Evolutionary conservation across 1,140 invertebrate species (phyloP), one percentile per base, ranked within the genome.

Genomic region (Drosophila sucinea): DNA sequence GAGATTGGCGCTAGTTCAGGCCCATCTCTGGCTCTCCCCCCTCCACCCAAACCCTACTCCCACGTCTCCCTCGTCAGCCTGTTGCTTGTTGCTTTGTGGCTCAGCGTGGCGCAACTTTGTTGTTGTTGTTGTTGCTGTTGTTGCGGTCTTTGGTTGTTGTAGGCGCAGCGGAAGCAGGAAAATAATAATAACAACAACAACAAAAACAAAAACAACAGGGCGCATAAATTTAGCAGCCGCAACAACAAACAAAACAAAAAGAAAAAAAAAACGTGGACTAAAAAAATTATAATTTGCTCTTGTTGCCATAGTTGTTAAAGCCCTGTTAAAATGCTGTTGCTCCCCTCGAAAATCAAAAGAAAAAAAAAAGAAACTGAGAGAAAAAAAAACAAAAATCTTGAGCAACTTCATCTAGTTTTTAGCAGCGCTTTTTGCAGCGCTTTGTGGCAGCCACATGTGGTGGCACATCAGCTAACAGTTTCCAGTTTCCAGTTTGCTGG

Each of bases 101-200:
- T 35, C 81, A 89, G 84, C 80, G 51, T 87, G 84, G 77, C 56
- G 79, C 82, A 87, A 87, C 75, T 70, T 85, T 80, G 68, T 67
- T 77, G 73, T 73, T 60, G 58, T 55, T 77, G 60, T 72, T 54
- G 40, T 33, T 60, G 70, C 40, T 75, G 58, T 33, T 80, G 51
- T n/a, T 32, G 40, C 25, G 17, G 17, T 7, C 29, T 58, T 25
- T 65, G 66, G 40, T 70, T 62, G 71, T 66, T 84, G 76, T 77
- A 68, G 68, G 79, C 83, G 74, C 83, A 79, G 79, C 79, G 76
- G 83, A 83, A 87, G 83, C 79, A 77, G 83, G 70, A 87, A 83
- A 73, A 75, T 71, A 78, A 74, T 78, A 87, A 87, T 69, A 87
- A 79, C 68, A 79, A 79, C 58, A 87, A 75, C 65, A 65, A 44